phyloP scores from a whole-genome alignment of 2,888 invertebrate genomes.

The Lasioglossum figueresi region DNA sequence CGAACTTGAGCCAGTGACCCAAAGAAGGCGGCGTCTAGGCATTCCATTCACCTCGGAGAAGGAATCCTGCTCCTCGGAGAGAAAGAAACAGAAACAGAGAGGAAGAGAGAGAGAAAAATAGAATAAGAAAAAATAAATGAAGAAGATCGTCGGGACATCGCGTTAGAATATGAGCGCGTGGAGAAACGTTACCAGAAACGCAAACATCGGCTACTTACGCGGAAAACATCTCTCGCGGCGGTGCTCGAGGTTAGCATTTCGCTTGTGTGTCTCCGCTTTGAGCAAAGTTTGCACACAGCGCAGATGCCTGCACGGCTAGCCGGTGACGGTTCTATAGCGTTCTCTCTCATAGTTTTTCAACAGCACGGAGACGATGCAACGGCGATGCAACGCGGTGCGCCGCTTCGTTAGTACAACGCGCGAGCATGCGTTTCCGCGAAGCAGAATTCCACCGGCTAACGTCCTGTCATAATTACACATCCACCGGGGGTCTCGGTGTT shows the following conservation, averaged over 20 bases:
- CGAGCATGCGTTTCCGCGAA: conserved; percentile 63
- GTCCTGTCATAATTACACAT: conserved; percentile 56
- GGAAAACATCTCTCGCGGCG: conserved; percentile 75
- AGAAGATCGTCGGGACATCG: background rate
- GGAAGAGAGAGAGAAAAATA: background rate
- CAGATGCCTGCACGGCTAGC: background rate
- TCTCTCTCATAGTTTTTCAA: conserved; percentile 1
- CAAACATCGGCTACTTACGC: conserved; percentile 75
- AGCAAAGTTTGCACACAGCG: conserved; percentile 67
- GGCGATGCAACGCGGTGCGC: conserved; percentile 46
- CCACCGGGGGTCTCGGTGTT: conserved; percentile 40
- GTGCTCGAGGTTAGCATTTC: conserved; percentile 59
- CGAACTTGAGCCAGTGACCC: conserved; percentile 33
- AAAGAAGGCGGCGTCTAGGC: conserved; percentile 6
- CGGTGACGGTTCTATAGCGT: background rate
- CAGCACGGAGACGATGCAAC: conserved; percentile 14
- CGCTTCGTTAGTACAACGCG: conserved; percentile 65
- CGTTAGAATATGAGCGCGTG: conserved; percentile 17
- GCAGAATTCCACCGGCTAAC: conserved; percentile 56
- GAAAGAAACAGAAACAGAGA: background rate
- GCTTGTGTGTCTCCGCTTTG: conserved; percentile 59
- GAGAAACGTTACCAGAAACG: conserved; percentile 48
- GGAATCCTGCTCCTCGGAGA: background rate
- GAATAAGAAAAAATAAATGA: background rate
- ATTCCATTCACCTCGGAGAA: background rate